Evolutionary conservation across 1,140 invertebrate genomes (phyloP), one percentile per base, ranked within the genome.

Genomic region (Hermatobates lingyangjiaoensis): DNA sequence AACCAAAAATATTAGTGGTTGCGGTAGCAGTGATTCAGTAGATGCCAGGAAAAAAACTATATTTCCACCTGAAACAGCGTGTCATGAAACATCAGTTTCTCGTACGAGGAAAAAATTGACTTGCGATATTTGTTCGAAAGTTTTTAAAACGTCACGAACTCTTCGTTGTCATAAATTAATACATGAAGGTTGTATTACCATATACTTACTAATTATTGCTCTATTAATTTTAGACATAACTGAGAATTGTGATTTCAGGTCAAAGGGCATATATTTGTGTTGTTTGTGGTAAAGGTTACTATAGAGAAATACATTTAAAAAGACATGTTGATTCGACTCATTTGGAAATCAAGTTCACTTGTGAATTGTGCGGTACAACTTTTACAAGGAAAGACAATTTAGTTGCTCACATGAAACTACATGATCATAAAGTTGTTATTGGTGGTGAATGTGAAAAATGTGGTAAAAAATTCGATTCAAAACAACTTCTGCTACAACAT

Each of bases 311-410:
- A 54, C 80, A 83, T 60, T 63, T 84, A 10, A 75, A 79, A 2
- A 70, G 80, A 45, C 83, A 87, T 58, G 74, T 79, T 60, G 73
- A 79, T 1, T 79, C 76, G 3, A 83, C 87, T 60, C 82, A 80
- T 0, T 81, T 81, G 0, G 70, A 80, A 53, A 81, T 82, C 56
- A 74, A 79, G 62, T 83, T 77, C 59, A 71, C 73, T 27, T 88
- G 84, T 60, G 79, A 83, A 38, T 68, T 83, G 4, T 87, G 84
- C 62, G 74, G 74, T 2, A 85, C 85, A 59, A 73, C 74, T 44
- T 87, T 87, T 56, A 80, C 79, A 0, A 72, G 81, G 1, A 83
- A 83, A 58, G 80, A 83, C 58, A 84, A 83, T 60, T 63, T 86
- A 0, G 74, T 79, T 49, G 82, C 83, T 56, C 83, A 87, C 62